These are phyloP conservation scores for Formicarius rufipectus DNA, from an alignment of 2,113 vertebrate genomes.

Conservation along the genomic window DNA sequence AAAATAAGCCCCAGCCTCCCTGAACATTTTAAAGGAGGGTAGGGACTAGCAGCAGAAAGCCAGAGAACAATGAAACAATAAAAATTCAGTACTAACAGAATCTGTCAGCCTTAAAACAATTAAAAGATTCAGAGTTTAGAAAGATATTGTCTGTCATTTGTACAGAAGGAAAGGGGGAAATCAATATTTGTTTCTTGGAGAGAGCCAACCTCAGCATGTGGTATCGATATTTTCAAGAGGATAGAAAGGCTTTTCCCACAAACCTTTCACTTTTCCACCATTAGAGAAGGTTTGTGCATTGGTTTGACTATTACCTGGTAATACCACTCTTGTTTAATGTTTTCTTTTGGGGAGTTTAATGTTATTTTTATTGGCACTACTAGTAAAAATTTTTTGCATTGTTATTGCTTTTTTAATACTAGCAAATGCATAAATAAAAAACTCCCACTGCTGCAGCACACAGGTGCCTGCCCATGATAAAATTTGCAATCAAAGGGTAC, in stretches of 20 bases:
- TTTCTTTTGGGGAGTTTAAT: not conserved
- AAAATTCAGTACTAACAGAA: conserved; percentile 46
- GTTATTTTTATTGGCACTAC: not conserved
- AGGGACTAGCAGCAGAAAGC: not conserved
- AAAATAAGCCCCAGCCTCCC: accelerated
- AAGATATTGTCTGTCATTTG: conserved; percentile 19
- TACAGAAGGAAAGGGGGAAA: conserved; percentile 43
- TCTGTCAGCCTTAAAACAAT: conserved; percentile 56
- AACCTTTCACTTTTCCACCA: conserved; percentile 26
- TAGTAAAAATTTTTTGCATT: not conserved
- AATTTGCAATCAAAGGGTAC: not conserved
- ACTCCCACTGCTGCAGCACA: not conserved
- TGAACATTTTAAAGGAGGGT: not conserved
- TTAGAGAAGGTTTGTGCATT: conserved; percentile 19
- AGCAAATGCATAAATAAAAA: not conserved
- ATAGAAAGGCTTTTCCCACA: conserved; percentile 48
- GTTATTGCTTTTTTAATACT: not conserved
- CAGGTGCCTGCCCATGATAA: not conserved
- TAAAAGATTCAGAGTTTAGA: conserved; percentile 37
- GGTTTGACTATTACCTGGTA: not conserved
- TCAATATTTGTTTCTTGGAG: conserved; percentile 71
- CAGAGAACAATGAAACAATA: conserved; percentile 23
- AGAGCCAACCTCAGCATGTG: not conserved
- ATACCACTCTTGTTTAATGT: not conserved
- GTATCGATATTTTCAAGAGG: conserved; percentile 69